Evolutionary conservation across 2,888 invertebrate genomes (phyloP), one percentile per base, ranked within the genome.

Genomic region (Melieria omissa): DNA sequence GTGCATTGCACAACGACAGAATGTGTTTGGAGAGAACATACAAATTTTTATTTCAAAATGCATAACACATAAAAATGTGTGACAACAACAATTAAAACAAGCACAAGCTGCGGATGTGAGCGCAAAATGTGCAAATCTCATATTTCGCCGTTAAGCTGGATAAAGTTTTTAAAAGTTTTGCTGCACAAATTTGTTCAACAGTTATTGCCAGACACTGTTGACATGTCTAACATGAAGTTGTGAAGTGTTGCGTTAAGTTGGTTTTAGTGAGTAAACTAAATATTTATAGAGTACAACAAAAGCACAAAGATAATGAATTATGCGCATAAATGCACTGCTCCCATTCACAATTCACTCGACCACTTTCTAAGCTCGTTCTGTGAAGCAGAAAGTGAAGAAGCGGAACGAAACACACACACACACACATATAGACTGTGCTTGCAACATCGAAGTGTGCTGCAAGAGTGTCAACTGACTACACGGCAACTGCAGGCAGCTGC

Each of bases 111-210:
- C 7, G 16, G 16, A 12, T 5, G 29, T 10, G 14, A 14, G 16
- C n/a, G 10, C 60, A 41, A 46, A 63, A 46, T 42, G 41, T 64
- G 42, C 10, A 70, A 64, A 70, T 57, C 63, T 57, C 6, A 12
- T 44, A 14, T 42, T 61, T 60, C 44, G 9, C 44, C 61, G 44
- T 61, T 5, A 62, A 57, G 41, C 7, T 8, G 69, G 42, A 63
- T 64, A n/a, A 70, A 70, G 41, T 70, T 70, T 61, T 52, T 44
- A 7, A 12, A 12, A 10, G 7, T 65, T 65, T 60, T 9, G 10
- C 41, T 42, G 46, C n/a, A 63, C 8, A 14, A 29, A 3, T 29
- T 29, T 29, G 2, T 29, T 2, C 29, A 29, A 2, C 1, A 29
- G 29, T 29, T 29, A 29, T 29, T 29, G 29, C 29, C 29, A 29